Base-by-base conservation (phyloP, 2,113 vertebrate genomes). In the Austrofundulus limnaeus region DNA sequence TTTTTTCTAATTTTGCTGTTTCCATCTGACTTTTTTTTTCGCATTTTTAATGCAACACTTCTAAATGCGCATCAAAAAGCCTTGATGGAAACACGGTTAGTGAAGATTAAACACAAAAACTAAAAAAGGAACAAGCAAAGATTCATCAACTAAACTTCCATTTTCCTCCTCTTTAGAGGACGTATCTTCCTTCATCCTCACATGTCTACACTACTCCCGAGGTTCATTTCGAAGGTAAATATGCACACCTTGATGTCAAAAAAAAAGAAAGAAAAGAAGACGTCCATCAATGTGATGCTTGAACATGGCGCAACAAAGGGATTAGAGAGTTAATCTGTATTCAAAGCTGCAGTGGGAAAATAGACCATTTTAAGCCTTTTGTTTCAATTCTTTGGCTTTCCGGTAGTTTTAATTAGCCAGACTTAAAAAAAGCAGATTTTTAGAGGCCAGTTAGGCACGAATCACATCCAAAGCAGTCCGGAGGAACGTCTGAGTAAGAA, bases 391-490 rank as follows among this genome's bases (percentile, higher is more conserved):
- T 55, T 21, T 15, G 48, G 60, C 37, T 75, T 65, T 46, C 50
- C 64, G n/a, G 41, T 31, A 7, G 54, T 64, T 66, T 79, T 72
- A 82, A 82, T 82, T 79, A 75, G 47, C 23, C 28, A 0, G 1
- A 54, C 24, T 63, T 75, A 34, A 28, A 50, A 8, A 64, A 56
- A 49, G 3, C 16, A 43, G 0, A 13, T 19, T 61, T 11, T 38
- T 16, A 17, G 11, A 19, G 37, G 43, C 20, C 55, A 24, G 54
- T 14, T 48, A 43, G 38, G 61, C 38, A 19, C 34, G 63, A 75
- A 39, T 23, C 28, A 45, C 61, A 48, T 49, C 34, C 28, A 56
- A 34, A 64, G 38, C 37, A 17, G 48, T 38, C 49, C 0, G 0
- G 23, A 24, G 51, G 49, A 46, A 37, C 23, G 1, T 1, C 16